Conservation (phyloP, 53 echinoderm and acorn worm species). For the Antedon mediterranea region DNA sequence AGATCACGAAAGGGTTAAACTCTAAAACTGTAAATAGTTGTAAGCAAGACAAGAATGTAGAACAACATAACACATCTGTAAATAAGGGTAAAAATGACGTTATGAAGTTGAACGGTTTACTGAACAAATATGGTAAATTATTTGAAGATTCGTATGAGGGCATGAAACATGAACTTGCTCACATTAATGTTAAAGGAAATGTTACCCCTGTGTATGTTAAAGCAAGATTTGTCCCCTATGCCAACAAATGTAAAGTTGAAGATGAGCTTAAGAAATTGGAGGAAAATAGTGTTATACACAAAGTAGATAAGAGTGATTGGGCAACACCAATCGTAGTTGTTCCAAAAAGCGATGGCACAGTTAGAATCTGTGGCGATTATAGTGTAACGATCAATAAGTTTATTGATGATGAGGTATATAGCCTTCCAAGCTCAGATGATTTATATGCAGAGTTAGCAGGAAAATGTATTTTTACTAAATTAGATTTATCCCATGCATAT, state of each 20-base stretch:
- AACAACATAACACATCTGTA: neutral
- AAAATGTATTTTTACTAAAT: constrained; percentile 29
- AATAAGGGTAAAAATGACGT: neutral
- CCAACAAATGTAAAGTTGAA: constrained; percentile 26
- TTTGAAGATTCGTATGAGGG: constrained; percentile 35
- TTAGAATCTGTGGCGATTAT: constrained; percentile 33
- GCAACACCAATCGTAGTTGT: constrained; percentile 35
- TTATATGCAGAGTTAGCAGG: constrained; percentile 37
- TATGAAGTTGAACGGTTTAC: neutral
- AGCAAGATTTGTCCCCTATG: constrained; percentile 29
- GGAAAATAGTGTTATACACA: constrained; percentile 10
- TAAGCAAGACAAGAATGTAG: neutral
- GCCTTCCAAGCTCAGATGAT: constrained; percentile 42
- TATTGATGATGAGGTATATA: constrained; percentile 7
- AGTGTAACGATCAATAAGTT: neutral
- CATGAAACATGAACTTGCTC: constrained; percentile 13
- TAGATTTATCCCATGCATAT: constrained; percentile 28
- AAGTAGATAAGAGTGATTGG: constrained; percentile 24
- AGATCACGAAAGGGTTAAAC: constrained; percentile 6
- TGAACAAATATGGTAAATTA: constrained; percentile 3
- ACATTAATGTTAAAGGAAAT: constrained; percentile 18
- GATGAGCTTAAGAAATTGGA: constrained; percentile 16
- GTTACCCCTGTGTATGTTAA: neutral
- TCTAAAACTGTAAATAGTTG: neutral
- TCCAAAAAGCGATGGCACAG: constrained; percentile 29